These are phyloP conservation scores for Cartodere bifasciata DNA, from an alignment of 2,888 invertebrate genomes.

Conservation along the genomic window DNA sequence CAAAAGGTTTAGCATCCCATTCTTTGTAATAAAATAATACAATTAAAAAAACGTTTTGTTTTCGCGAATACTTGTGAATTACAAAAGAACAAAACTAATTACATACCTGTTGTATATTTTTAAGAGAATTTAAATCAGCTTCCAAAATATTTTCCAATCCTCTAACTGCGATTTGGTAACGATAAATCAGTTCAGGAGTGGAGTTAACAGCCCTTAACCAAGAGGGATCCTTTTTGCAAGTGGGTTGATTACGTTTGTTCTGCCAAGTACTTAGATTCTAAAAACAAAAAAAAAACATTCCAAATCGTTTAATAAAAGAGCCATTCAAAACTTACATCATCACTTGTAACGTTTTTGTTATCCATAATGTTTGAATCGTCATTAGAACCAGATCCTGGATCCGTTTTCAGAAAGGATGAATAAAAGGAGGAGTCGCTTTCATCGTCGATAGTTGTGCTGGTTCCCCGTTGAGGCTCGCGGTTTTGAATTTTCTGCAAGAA, in stretches of 20 bases:
- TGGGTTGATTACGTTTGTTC: conserved; percentile 35
- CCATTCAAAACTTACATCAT: conserved; percentile 30
- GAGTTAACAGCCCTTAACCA: conserved; percentile 54
- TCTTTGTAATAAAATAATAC: conserved; percentile 3
- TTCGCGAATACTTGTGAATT: no score
- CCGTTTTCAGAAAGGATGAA: conserved; percentile 58
- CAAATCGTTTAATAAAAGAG: no score
- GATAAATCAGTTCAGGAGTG: conserved; percentile 56
- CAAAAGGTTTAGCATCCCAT: not conserved
- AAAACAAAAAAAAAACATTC: conserved; percentile 13
- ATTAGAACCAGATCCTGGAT: conserved; percentile 37
- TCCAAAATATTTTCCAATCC: conserved; percentile 47
- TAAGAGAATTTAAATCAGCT: conserved; percentile 45
- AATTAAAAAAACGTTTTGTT: conserved; percentile 6
- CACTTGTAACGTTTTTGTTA: conserved; percentile 21
- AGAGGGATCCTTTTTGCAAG: conserved; percentile 44
- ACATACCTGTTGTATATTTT: conserved; percentile 41
- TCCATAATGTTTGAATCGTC: conserved; percentile 29
- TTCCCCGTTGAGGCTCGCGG: no score
- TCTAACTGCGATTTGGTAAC: conserved; percentile 50
- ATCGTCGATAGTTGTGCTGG: conserved; percentile 34
- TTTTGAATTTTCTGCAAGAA: no score
- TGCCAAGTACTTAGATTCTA: conserved; percentile 21
- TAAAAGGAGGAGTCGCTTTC: conserved; percentile 59
- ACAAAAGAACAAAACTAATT: no score